phyloP scores from a whole-genome alignment of 2,113 vertebrate species.

The Blennius ocellaris region DNA sequence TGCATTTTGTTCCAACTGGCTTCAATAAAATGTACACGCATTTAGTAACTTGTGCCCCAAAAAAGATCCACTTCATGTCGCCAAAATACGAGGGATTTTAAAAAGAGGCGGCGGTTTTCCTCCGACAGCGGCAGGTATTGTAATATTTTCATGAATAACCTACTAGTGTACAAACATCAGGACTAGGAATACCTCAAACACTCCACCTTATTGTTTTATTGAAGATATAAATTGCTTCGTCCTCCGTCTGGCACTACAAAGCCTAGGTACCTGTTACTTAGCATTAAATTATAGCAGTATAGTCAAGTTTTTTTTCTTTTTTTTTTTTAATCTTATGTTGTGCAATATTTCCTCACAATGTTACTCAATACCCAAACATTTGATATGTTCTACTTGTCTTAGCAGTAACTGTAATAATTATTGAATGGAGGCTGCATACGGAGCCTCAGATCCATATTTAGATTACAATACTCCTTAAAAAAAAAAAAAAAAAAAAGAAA shows the following conservation, averaged over 20 bases:
- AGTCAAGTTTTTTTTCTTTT: conserved; percentile 54
- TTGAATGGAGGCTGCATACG: conserved; percentile 57
- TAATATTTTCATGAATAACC: conserved; percentile 60
- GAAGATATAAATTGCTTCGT: conserved; percentile 69
- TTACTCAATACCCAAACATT: conserved; percentile 70
- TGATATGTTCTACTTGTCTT: conserved; percentile 75
- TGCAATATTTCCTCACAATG: conserved; percentile 70
- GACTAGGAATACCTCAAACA: conserved; percentile 77
- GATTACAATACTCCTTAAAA: conserved; percentile 1
- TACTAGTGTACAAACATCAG: conserved; percentile 73
- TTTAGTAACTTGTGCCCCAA: neutral
- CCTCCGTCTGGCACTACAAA: conserved; percentile 64
- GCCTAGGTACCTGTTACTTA: conserved; percentile 82
- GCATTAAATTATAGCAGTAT: conserved; percentile 69
- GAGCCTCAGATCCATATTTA: conserved; percentile 63
- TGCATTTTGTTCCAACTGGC: neutral
- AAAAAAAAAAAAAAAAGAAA: too few relatives aligned
- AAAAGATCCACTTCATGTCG: conserved; percentile 8
- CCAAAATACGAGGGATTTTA: neutral
- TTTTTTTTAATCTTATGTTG: conserved; percentile 61
- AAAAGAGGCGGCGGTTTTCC: conserved; percentile 53
- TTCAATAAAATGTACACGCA: conserved; percentile 35
- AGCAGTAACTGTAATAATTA: conserved; percentile 68
- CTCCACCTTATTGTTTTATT: conserved; percentile 68
- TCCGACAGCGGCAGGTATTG: conserved; percentile 60